Base-by-base conservation (phyloP, 2,888 invertebrate genomes). In the Plagiodera versicolora region DNA sequence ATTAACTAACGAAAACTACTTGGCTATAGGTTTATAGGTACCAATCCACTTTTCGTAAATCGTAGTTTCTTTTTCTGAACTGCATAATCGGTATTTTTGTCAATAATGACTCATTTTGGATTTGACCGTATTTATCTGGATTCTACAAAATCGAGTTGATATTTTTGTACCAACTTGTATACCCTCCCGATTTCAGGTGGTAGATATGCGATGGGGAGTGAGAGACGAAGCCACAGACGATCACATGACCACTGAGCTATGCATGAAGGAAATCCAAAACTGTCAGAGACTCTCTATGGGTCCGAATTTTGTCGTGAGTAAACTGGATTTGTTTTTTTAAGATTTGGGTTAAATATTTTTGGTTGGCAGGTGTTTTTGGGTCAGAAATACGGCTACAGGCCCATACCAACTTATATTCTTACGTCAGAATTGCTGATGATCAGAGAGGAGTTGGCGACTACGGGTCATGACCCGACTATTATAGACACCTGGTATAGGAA, bases 121-220 rank as follows among this genome's bases (percentile, higher is more conserved):
- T n/a, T n/a, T n/a, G n/a, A n/a, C n/a, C n/a, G n/a, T n/a, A n/a
- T n/a, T n/a, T n/a, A n/a, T n/a, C n/a, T n/a, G n/a, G n/a, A n/a
- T n/a, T n/a, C n/a, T n/a, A n/a, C n/a, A n/a, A n/a, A n/a, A n/a
- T n/a, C n/a, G n/a, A n/a, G n/a, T n/a, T n/a, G n/a, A n/a, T n/a
- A n/a, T n/a, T n/a, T n/a, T n/a, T n/a, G n/a, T n/a, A n/a, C n/a
- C n/a, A n/a, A n/a, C n/a, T n/a, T n/a, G n/a, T 8, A 39, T 6
- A n/a, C 56, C 28, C 16, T 46, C 44, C 6, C 18, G 53, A 59
- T 67, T 63, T 48, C 45, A 95, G 95, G 97, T 98, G 2, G 98
- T 98, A 24, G 98, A 98, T 81, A 98, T 98, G 98, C 85, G 98
- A 74, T 98, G 98, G 98, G 98, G 98, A 4, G 97, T 98, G 0